These are phyloP conservation scores for Sinocyclocheilus maitianheensis DNA, from an alignment of 2,113 vertebrate genomes.

Conservation along the genomic window DNA sequence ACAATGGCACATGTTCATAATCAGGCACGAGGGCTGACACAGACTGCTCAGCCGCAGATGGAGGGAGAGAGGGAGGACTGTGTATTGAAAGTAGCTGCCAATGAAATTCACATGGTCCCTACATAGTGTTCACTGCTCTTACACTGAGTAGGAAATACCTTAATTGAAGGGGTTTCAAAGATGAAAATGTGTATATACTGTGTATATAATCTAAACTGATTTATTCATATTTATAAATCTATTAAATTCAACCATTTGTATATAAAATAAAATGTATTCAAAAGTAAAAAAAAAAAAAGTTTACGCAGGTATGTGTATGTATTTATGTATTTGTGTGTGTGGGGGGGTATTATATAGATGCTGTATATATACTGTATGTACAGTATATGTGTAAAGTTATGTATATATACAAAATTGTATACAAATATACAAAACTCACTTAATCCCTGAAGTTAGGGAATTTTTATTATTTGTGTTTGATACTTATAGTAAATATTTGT, in stretches of 20 bases:
- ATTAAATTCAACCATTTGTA: background rate
- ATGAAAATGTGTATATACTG: background rate
- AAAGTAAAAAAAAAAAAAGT: background rate
- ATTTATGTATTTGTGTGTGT: background rate
- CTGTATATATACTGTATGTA: no score
- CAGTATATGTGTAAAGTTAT: no score
- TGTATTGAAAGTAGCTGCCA: background rate
- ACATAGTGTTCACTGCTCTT: background rate
- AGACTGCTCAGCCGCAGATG: constrained; percentile 6
- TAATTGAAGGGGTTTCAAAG: background rate
- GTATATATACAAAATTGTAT: no score
- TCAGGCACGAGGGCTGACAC: constrained; percentile 7
- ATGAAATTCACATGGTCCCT: background rate
- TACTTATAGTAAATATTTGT: background rate
- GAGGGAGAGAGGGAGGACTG: background rate
- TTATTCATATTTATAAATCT: background rate
- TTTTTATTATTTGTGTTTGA: background rate
- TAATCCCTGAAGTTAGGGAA: no score
- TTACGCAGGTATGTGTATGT: background rate
- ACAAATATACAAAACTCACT: no score
- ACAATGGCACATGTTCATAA: constrained; percentile 39
- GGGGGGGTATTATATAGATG: no score
- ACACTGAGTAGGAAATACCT: background rate
- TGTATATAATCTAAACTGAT: background rate
- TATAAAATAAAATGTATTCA: background rate